A percentile compares a stretch with the other conserved stretches of the same genome.
Evolutionary conservation across 2,888 invertebrate genomes (phyloP).

Genomic region (Mayetiola destructor): DNA sequence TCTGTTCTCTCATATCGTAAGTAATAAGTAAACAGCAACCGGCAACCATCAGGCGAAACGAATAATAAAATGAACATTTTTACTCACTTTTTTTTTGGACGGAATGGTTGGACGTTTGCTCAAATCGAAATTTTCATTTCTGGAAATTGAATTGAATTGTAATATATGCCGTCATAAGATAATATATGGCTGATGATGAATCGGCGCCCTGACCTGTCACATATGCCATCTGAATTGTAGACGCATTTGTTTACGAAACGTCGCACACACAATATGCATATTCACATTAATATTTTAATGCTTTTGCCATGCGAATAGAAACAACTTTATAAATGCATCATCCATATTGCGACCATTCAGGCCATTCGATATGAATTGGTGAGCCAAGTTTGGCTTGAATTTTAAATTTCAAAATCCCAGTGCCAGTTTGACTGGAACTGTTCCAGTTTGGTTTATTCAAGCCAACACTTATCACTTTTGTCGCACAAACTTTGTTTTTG

Average conservation of each 20-base stretch:
- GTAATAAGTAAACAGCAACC: too few species aligned
- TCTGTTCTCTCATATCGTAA: not conserved
- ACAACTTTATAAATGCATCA: too few species aligned
- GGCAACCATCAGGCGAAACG: too few species aligned
- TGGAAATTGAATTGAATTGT: constrained; percentile 7
- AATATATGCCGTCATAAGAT: constrained; percentile 14
- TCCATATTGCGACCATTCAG: too few species aligned
- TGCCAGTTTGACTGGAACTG: too few species aligned
- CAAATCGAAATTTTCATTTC: not conserved
- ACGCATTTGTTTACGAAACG: constrained; percentile 15
- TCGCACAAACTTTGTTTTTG: too few species aligned
- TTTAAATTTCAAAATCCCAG: too few species aligned
- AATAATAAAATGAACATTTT: not conserved
- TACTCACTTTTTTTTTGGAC: not conserved
- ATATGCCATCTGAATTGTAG: constrained; percentile 21
- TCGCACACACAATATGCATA: constrained; percentile 13
- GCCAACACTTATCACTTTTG: too few species aligned
- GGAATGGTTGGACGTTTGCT: not conserved
- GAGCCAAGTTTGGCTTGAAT: too few species aligned
- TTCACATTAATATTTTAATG: not conserved
- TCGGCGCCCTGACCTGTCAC: constrained; percentile 21
- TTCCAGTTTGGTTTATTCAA: too few species aligned
- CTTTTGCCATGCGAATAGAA: not conserved
- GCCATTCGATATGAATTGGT: too few species aligned
- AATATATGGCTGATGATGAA: constrained; percentile 20